These are phyloP conservation scores for Pyrrhosoma nymphula DNA, from an alignment of 2,888 invertebrate genomes.

Conservation along the genomic window DNA sequence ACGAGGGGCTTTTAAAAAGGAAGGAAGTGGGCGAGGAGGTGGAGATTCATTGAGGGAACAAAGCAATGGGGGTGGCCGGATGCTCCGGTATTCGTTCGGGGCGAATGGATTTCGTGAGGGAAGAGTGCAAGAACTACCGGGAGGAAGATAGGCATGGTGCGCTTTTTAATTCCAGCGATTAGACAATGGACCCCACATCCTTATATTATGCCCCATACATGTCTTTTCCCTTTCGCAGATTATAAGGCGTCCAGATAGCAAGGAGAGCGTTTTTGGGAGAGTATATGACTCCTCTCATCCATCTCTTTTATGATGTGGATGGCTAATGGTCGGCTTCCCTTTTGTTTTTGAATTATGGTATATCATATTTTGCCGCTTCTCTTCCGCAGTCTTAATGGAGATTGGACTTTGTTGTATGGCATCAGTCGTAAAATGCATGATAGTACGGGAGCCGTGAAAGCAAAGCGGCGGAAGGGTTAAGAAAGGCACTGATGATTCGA, in stretches of 20 bases:
- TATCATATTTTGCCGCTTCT: conserved; percentile 4
- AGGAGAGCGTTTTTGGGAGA: neutral
- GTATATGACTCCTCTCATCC: neutral
- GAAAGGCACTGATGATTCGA: neutral
- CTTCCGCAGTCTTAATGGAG: neutral
- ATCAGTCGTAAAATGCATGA: neutral
- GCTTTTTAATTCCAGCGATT: conserved; percentile 2
- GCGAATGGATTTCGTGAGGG: conserved; percentile 14
- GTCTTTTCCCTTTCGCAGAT: neutral
- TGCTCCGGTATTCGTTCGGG: neutral
- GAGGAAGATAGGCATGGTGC: neutral
- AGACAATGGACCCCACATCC: neutral
- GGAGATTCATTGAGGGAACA: conserved; percentile 30
- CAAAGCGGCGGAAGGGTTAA: neutral
- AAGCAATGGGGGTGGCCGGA: neutral
- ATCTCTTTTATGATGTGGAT: neutral
- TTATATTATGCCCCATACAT: neutral
- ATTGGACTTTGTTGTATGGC: neutral
- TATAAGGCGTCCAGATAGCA: conserved; percentile 18
- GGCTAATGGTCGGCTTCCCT: neutral
- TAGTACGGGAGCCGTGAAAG: neutral
- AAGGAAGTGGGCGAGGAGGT: neutral
- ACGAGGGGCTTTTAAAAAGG: neutral
- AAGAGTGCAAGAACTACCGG: neutral
- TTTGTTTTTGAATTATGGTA: neutral